phyloP scores from a whole-genome alignment of 2,888 invertebrate species.

The Caenorhabditis wallacei region DNA sequence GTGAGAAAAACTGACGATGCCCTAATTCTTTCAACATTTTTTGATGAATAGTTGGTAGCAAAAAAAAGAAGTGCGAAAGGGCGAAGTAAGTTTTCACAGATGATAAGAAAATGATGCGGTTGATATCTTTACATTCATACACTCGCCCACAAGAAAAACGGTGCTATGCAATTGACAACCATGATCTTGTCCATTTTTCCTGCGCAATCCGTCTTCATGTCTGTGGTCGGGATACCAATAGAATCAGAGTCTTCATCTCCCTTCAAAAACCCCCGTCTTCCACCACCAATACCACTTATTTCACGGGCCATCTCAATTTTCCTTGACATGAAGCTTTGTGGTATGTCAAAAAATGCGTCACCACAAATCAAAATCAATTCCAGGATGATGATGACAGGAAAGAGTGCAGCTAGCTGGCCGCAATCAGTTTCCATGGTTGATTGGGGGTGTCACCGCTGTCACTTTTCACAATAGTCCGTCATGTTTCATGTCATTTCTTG shows the following conservation, averaged over 20 bases:
- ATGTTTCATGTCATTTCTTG: slow-evolving; percentile 65
- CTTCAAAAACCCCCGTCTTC: slow-evolving; percentile 4
- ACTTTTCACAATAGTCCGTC: slow-evolving; percentile 67
- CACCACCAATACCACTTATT: slow-evolving; percentile 44
- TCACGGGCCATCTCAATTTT: slow-evolving; percentile 34
- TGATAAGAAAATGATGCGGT: slow-evolving; percentile 62
- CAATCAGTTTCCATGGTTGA: slow-evolving; percentile 43
- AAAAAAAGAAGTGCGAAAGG: slow-evolving; percentile 59
- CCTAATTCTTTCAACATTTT: slow-evolving; percentile 51
- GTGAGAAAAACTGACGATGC: slow-evolving; percentile 36
- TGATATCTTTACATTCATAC: slow-evolving; percentile 60
- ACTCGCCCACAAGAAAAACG: slow-evolving; percentile 50
- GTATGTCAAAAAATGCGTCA: slow-evolving; percentile 61
- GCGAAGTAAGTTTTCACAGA: slow-evolving; percentile 63
- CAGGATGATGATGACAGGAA: slow-evolving; percentile 47
- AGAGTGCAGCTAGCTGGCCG: slow-evolving; percentile 11
- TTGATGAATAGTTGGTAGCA: slow-evolving; percentile 57
- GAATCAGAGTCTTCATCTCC: slow-evolving; percentile 14
- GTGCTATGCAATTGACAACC: slow-evolving; percentile 55
- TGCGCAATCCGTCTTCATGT: slow-evolving; percentile 50
- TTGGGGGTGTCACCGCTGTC: slow-evolving; percentile 65
- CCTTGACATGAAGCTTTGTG: slow-evolving; percentile 40
- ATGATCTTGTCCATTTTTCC: slow-evolving; percentile 49
- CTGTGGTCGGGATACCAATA: slow-evolving; percentile 21
- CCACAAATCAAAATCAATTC: slow-evolving; percentile 54